Evolutionary conservation across 2,113 vertebrate genomes (phyloP).

Genomic region (Setophaga coronata): DNA sequence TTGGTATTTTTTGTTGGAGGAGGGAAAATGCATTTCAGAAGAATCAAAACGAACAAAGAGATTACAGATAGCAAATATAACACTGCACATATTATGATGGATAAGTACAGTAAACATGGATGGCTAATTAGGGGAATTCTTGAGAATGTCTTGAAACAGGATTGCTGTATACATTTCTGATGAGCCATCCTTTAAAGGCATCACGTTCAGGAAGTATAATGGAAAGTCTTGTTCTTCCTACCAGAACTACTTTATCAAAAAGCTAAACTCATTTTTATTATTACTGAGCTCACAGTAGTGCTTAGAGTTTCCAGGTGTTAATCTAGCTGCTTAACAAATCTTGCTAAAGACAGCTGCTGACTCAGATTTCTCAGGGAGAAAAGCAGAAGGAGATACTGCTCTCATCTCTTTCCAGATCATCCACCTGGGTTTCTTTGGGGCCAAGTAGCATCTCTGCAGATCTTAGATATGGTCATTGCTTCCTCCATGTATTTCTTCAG

Average conservation of each 20-base stretch:
- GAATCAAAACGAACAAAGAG: constrained; percentile 77
- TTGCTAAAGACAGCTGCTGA: not conserved
- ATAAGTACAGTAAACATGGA: constrained; percentile 66
- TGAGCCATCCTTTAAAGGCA: not conserved
- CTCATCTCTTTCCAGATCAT: not conserved
- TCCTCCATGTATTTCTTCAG: not conserved
- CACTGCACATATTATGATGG: constrained; percentile 74
- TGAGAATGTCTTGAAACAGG: constrained; percentile 57
- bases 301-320: not conserved
- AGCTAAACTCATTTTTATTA: not conserved
- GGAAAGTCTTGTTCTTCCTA: not conserved
- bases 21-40: constrained; percentile 71
- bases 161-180: not conserved
- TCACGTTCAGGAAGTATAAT: not conserved
- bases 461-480: not conserved
- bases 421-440: not conserved
- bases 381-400: not conserved
- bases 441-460: not conserved
- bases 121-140: constrained; percentile 57
- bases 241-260: not conserved
- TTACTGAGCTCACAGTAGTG: not conserved
- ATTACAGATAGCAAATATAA: constrained; percentile 73
- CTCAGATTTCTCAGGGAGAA: not conserved
- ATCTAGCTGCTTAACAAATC: not conserved
- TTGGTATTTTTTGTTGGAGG: constrained; percentile 67